phyloP scores from a whole-genome alignment of 2,797 vertebrate genomes.

The Enteromius thamalakanensis region DNA sequence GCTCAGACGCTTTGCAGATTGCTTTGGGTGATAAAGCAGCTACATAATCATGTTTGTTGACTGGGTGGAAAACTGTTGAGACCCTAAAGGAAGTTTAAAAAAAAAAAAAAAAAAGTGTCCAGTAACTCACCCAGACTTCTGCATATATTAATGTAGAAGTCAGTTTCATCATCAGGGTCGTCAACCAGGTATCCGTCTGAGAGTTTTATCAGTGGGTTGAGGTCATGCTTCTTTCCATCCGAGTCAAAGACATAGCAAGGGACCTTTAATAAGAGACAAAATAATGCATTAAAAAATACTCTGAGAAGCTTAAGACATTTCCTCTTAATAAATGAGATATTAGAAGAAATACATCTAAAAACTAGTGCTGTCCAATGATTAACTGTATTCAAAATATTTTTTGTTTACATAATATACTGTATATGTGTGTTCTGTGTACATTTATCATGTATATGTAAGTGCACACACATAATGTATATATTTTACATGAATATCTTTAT shows the following conservation, averaged over 20 bases:
- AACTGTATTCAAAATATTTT: too few species aligned
- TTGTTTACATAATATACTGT: too few species aligned
- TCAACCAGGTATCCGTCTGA: slow-evolving; percentile 88
- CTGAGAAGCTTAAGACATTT: not conserved
- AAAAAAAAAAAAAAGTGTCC: not conserved
- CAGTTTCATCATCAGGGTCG: slow-evolving; percentile 79
- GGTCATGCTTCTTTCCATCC: slow-evolving; percentile 87
- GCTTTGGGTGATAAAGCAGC: slow-evolving; percentile 1
- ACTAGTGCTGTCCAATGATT: not conserved
- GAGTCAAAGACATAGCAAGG: slow-evolving; percentile 89
- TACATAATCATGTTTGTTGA: slow-evolving; percentile 1
- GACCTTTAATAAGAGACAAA: slow-evolving; percentile 76
- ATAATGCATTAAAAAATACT: not conserved
- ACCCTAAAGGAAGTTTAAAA: not conserved
- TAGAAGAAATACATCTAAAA: not conserved
- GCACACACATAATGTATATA: too few species aligned
- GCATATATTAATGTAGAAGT: slow-evolving; percentile 94
- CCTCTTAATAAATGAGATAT: not conserved
- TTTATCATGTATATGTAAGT: too few species aligned
- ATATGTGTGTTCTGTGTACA: too few species aligned
- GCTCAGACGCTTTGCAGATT: not conserved
- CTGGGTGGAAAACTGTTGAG: not conserved
- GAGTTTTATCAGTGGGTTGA: slow-evolving; percentile 88
- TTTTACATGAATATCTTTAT: too few species aligned
- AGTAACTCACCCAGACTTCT: slow-evolving; percentile 86